phyloP scores from a whole-genome alignment of 2,888 invertebrate species.

The Tetramorium bicarinatum region DNA sequence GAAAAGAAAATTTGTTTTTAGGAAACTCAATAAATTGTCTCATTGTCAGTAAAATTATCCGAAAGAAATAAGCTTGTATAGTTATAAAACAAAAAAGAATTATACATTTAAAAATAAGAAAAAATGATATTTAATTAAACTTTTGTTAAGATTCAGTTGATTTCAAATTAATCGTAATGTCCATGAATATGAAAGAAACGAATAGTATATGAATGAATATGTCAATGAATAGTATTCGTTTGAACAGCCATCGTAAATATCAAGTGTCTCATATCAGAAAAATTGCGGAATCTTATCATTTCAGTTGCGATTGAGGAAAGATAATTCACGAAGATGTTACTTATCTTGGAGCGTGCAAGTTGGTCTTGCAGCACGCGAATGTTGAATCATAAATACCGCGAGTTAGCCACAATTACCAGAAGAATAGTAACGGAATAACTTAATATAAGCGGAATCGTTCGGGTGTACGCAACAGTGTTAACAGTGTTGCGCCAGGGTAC shows the following conservation, averaged over 20 bases:
- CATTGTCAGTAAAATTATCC: neutral
- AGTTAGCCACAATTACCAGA: slow-evolving; percentile 42
- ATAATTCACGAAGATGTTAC: slow-evolving; percentile 20
- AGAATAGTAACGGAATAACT: slow-evolving; percentile 55
- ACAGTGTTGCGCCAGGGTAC: slow-evolving; percentile 35
- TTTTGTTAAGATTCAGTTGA: neutral
- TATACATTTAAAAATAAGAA: neutral
- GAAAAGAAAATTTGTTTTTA: neutral
- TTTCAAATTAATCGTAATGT: neutral
- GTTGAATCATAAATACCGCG: slow-evolving; percentile 36
- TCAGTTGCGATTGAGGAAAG: slow-evolving; percentile 13
- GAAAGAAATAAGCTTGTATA: neutral
- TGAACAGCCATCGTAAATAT: slow-evolving; percentile 2
- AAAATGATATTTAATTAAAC: neutral
- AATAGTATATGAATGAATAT: neutral
- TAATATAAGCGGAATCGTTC: slow-evolving; percentile 48
- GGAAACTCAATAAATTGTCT: neutral
- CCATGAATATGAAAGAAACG: neutral
- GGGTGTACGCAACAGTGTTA: slow-evolving; percentile 30
- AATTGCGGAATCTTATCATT: slow-evolving; percentile 26
- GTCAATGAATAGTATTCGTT: neutral
- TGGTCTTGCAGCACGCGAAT: slow-evolving; percentile 52
- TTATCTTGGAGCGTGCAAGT: slow-evolving; percentile 50
- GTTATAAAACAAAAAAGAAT: neutral
- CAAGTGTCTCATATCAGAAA: slow-evolving; percentile 9